These are phyloP conservation scores for Hecatera dysodea DNA, from an alignment of 2,888 invertebrate genomes.

Conservation along the genomic window DNA sequence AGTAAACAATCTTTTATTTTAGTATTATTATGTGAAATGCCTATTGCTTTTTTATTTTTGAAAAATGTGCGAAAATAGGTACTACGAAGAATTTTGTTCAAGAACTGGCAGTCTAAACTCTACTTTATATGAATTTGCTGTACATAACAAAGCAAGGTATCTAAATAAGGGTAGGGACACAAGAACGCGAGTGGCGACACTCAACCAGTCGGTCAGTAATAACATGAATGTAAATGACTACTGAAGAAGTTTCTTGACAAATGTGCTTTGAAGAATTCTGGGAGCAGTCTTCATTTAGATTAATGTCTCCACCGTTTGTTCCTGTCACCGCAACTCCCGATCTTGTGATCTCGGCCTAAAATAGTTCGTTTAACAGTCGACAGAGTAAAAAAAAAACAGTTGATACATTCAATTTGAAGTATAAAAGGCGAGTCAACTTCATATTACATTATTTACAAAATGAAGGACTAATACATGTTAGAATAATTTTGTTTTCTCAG, in stretches of 20 bases:
- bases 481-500: slow-evolving; percentile 72
- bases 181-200: slow-evolving; percentile 15
- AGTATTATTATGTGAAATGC: slow-evolving; percentile 64
- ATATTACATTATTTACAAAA: slow-evolving; percentile 68
- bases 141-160: slow-evolving; percentile 71
- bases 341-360: slow-evolving; percentile 63
- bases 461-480: slow-evolving; percentile 60
- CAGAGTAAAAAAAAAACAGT: slow-evolving; percentile 56
- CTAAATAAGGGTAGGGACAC: slow-evolving; percentile 47
- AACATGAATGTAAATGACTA: slow-evolving; percentile 45
- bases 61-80: slow-evolving; percentile 75
- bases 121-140: slow-evolving; percentile 58
- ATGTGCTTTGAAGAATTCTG: slow-evolving; percentile 40
- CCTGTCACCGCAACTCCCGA: slow-evolving; percentile 57
- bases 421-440: slow-evolving; percentile 73
- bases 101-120: slow-evolving; percentile 54
- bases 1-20: slow-evolving; percentile 49
- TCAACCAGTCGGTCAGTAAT: slow-evolving; percentile 21
- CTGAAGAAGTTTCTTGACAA: slow-evolving; percentile 30
- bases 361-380: slow-evolving; percentile 60
- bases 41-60: slow-evolving; percentile 61
- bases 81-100: slow-evolving; percentile 70
- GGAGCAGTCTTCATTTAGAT: slow-evolving; percentile 58
- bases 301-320: slow-evolving; percentile 56
- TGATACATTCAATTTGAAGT: slow-evolving; percentile 71